Evolutionary conservation across 2,888 invertebrate species (phyloP), one percentile per base, ranked within the genome.

Genomic region (Drosophila conformis): DNA sequence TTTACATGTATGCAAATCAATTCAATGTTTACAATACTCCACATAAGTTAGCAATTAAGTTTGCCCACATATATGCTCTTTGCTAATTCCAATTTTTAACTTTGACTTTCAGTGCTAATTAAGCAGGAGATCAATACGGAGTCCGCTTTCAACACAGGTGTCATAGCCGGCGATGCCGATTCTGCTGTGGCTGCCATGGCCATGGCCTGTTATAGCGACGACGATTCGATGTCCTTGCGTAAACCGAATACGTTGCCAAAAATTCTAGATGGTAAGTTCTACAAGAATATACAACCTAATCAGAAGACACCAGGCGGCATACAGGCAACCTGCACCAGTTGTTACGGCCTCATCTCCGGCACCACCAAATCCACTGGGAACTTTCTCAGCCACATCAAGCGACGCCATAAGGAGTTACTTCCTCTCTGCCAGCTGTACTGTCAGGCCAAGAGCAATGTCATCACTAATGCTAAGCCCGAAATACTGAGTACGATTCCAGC

Each of bases 281-380:
- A 92, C 69, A 91, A 84, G 67, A 89, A 91, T 66, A 91, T 92
- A 54, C 89, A 91, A 56, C 91, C 92, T 4, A 91, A 91, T 56
- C 85, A 83, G 46, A 92, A 92, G 82, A 92, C 92, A 6, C 74
- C 86, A 0, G 92, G 92, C 13, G 92, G 91, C 40, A 92, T 92
- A 57, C 92, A 92, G 65, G 92, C 92, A 8, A 92, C 92, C n/a
- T 92, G 92, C 67, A 92, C 90, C 4, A 86, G 84, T 18, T 92
- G 92, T 62, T 85, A 75, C 38, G 90, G 91, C 13, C 82, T 82
- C 4, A 91, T 92, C 51, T 92, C 91, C 18, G 92, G 92, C 10
- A 92, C 92, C 31, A 90, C 91, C 27, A 91, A 90, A 49, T 92
- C 92, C 2, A 92, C 92, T 11, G 92, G 92, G 4, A 92, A 91